Evolutionary conservation across 2,113 vertebrate species (phyloP).

Genomic region (Fulmarus glacialis): DNA sequence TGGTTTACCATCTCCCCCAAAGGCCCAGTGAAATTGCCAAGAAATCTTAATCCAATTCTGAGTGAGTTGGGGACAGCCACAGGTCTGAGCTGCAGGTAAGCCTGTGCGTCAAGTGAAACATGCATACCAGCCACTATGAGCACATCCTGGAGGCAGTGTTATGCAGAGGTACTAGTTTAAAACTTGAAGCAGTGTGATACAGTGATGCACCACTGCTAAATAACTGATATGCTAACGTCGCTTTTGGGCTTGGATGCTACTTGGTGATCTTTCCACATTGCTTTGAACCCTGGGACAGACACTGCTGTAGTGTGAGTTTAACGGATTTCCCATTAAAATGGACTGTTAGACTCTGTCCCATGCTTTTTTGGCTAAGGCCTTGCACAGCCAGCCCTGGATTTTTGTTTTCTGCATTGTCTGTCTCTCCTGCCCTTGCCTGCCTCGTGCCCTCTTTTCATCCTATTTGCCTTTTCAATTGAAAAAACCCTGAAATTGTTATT

Average conservation of each 20-base stretch:
- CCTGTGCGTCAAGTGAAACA: neutral
- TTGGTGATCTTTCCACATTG: neutral
- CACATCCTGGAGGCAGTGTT: too few relatives aligned
- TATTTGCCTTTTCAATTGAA: neutral
- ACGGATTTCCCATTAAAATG: neutral
- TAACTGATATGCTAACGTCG: neutral
- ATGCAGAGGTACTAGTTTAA: neutral
- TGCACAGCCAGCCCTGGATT: neutral
- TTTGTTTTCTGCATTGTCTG: neutral
- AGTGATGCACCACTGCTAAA: neutral
- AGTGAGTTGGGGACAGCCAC: neutral
- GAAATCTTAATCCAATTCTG: neutral
- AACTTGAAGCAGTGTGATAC: neutral
- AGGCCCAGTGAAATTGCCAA: neutral
- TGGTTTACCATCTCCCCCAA: neutral
- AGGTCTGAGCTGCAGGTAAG: neutral
- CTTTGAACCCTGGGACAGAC: neutral
- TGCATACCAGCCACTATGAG: accelerated
- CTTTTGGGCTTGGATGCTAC: neutral
- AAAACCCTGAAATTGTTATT: neutral
- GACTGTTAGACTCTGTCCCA: neutral
- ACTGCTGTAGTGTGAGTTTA: neutral
- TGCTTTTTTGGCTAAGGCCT: neutral
- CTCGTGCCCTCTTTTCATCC: neutral
- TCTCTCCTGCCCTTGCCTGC: neutral